These are phyloP conservation scores for Ginglymostoma cirratum DNA, from an alignment of 2,113 vertebrate species.

Conservation along the genomic window DNA sequence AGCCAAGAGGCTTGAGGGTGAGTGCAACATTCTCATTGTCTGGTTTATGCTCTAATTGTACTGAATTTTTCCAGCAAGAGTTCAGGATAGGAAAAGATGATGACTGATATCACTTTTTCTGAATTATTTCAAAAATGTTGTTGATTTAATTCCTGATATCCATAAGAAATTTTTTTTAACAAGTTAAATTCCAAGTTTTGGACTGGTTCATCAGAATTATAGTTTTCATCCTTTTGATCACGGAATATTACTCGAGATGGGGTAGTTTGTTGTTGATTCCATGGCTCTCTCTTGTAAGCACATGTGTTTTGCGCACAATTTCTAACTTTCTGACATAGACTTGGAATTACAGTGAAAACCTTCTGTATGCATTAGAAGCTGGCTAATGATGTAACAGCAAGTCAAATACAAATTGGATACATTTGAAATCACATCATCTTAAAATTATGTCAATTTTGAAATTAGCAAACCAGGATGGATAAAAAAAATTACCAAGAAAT, in stretches of 20 bases:
- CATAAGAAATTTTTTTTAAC: background rate
- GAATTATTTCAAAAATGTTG: background rate
- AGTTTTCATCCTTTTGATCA: background rate
- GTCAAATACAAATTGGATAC: background rate
- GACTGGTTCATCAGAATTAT: background rate
- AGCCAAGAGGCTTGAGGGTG: background rate
- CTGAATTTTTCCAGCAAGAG: no score
- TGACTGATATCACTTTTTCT: background rate
- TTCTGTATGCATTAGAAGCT: background rate
- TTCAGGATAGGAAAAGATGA: no score
- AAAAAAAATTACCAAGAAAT: background rate
- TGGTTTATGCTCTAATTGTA: no score
- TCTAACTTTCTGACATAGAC: background rate
- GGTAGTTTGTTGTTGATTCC: background rate
- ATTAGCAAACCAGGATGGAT: background rate
- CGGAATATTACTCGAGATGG: background rate
- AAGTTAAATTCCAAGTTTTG: no score
- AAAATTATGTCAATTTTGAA: background rate
- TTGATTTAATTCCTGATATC: background rate
- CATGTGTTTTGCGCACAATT: background rate
- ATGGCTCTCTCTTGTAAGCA: background rate
- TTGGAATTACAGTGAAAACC: background rate
- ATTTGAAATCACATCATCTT: background rate
- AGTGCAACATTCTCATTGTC: background rate
- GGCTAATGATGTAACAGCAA: background rate